Base-by-base conservation (phyloP, 2,113 vertebrate genomes). In the Typhlomys cinereus region DNA sequence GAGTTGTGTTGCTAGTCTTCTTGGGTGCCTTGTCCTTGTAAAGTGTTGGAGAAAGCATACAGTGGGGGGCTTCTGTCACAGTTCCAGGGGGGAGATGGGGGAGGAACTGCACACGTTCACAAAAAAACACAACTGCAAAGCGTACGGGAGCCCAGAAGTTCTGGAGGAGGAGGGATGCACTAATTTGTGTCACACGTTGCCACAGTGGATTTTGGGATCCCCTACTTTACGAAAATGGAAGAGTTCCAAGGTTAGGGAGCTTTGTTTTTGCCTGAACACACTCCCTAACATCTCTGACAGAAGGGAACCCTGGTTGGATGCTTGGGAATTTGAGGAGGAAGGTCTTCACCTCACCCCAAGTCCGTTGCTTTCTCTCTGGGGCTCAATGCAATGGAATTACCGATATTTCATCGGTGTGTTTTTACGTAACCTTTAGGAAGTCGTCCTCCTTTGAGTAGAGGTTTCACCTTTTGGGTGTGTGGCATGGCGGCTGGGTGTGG, bases 381-480 rank as follows among this genome's bases (percentile, higher is more conserved):
- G 62, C 94, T 25, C 93, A 94, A 44, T 88, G 44, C 67, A 85
- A 76, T 92, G 80, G 87, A 89, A 70, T 92, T 76, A 70, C 80
- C 94, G 84, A 70, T 94, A 76, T 85, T 93, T 78, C 84, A 52
- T 83, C 91, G 62, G 66, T 76, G 67, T 64, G n/a, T 76, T 29
- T 94, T 89, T 85, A 94, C 91, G 83, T 87, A 88, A 79, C 59
- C 59, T 82, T 94, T 85, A 85, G 71, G 57, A 79, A 67, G 59
- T 46, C 64, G 36, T 88, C 9, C 66, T 88, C 79, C 69, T 88
- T 69, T 12, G 2, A 34, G 25, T 39, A 46, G 50, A 88, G 20
- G 29, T n/a, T 12, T 82, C 75, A 48, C 36, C 64, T 62, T 94
- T 85, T 29, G 54, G 76, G 39, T 83, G 5, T 36, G 52, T 74